phyloP scores from a whole-genome alignment of 2,113 vertebrate species.

The Trichechus manatus region DNA sequence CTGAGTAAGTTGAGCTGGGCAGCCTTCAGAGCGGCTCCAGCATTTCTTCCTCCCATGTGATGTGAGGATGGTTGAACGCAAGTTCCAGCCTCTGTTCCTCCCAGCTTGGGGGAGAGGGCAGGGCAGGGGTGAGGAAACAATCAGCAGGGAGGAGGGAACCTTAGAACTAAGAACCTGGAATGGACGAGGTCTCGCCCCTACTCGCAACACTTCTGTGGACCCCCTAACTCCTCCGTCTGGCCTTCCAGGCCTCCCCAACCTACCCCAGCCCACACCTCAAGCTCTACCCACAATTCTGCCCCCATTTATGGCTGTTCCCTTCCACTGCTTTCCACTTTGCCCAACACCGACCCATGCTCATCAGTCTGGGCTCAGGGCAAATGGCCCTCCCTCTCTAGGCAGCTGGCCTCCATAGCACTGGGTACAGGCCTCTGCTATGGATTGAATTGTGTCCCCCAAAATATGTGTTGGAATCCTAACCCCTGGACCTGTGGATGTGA shows the following conservation, averaged over 20 bases:
- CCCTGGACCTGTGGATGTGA: neutral
- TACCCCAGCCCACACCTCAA: neutral
- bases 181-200: neutral
- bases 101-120: neutral
- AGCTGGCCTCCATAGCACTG: neutral
- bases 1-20: neutral
- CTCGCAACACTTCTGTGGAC: neutral
- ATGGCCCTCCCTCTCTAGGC: neutral
- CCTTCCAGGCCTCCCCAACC: neutral
- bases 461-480: neutral
- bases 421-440: neutral
- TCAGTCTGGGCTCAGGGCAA: neutral
- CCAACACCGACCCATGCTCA: neutral
- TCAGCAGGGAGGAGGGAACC: neutral
- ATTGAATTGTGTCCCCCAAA: neutral
- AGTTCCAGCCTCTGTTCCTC: no score
- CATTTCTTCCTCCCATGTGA: neutral
- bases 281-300: neutral
- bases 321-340: neutral
- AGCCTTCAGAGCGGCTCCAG: neutral
- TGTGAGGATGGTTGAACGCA: no score
- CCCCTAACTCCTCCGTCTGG: neutral
- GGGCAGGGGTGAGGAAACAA: neutral
- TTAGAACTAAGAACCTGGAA: neutral
- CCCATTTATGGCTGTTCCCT: neutral